These are phyloP conservation scores for Cherax destructor DNA, from an alignment of 1,140 invertebrate genomes.

Conservation along the genomic window DNA sequence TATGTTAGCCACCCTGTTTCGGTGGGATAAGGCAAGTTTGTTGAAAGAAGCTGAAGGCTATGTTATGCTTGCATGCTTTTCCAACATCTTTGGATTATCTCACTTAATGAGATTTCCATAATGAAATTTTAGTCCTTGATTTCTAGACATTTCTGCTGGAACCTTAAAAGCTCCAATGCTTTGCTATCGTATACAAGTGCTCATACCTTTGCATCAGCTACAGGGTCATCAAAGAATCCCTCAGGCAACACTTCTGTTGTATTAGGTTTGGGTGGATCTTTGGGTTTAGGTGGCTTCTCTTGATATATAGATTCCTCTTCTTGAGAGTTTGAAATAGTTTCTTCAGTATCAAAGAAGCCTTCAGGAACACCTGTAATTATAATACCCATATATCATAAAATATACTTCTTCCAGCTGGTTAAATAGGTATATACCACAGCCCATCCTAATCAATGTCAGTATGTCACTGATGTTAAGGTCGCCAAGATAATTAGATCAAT, in stretches of 20 bases:
- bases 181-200: not conserved
- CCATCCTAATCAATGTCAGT: no score
- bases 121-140: not conserved
- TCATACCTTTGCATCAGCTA: conserved; percentile 69
- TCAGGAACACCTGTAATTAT: conserved; percentile 41
- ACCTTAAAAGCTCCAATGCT: not conserved
- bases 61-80: no score
- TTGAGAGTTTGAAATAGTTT: not conserved
- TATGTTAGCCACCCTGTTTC: no score
- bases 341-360: conserved; percentile 58
- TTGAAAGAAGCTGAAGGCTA: no score
- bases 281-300: conserved; percentile 30
- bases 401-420: no score
- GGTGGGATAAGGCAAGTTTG: no score
- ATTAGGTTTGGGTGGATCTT: conserved; percentile 62
- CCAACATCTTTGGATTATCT: no score
- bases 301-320: conserved; percentile 45
- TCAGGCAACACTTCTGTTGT: conserved; percentile 64
- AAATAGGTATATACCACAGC: no score
- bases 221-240: conserved; percentile 72
- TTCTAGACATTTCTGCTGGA: not conserved
- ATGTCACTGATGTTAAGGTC: no score
- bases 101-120: no score
- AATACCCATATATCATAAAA: no score
- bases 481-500: no score